Evolutionary conservation across 1,140 invertebrate genomes (phyloP), one percentile per base, ranked within the genome.

Genomic region (Trichonephila clavipes): DNA sequence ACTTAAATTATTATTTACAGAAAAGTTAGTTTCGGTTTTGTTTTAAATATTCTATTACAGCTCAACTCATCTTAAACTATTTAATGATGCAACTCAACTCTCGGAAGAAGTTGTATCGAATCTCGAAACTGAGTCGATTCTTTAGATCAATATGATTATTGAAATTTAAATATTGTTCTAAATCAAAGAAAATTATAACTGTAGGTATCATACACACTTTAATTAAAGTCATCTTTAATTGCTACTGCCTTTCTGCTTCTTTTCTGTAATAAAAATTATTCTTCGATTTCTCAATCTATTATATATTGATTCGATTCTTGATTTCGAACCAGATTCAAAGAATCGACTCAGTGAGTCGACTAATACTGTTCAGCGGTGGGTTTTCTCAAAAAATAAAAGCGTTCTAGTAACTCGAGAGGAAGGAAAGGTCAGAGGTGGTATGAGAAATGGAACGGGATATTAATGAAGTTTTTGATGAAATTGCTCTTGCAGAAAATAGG

Each of bases 391-490:
- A 88, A 69, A 86, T 59, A 86, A 82, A 51, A 88, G 62, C 34
- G 87, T n/a, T 61, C 40, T 10, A 87, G 58, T 87, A 77, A 77
- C 72, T 83, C n/a, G 51, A 58, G 21, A 69, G 77, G 64, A 44
- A 34, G 90, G 82, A 92, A 93, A 93, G 92, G 92, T 93, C 92
- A 93, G 92, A 93, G 92, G 92, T 93, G 86, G 86, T 62, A 86
- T 81, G 64, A 64, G 86, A 93, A 88, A 86, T 86, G 62, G 92
- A 93, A 82, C 92, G 92, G n/a, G 92, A 93, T 93, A 93, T 93
- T 88, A 93, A 93, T 81, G 92, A 93, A 77, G 92, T 93, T 44
- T 93, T 93, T 88, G 86, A 88, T 88, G 92, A 93, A 81, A 93
- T 93, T 82, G 83, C 92, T 44, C 62, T 88, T 58, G 92, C 92